phyloP scores from a whole-genome alignment of 2,113 vertebrate genomes.

The Baryphthengus martii region DNA sequence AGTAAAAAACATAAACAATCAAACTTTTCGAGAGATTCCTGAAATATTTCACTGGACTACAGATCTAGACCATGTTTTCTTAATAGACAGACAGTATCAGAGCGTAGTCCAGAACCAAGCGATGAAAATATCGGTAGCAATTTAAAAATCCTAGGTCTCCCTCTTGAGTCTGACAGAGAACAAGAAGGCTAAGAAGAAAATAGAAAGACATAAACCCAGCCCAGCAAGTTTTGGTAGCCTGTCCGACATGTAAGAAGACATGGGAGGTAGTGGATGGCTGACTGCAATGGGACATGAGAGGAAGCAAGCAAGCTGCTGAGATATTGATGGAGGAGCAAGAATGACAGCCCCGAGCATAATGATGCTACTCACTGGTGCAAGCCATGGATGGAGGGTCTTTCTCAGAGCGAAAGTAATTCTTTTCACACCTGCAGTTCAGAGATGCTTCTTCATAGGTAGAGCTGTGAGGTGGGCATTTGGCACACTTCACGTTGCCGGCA shows the following conservation, averaged over 20 bases:
- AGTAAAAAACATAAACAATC: neutral
- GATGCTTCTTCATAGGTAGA: constrained; percentile 88
- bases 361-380: constrained; percentile 90
- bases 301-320: constrained; percentile 62
- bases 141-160: constrained; percentile 42
- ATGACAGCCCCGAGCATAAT: constrained; percentile 51
- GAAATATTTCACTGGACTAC: neutral
- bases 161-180: neutral
- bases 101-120: neutral
- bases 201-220: constrained; percentile 2
- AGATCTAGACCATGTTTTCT: neutral
- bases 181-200: constrained; percentile 17
- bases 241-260: constrained; percentile 15
- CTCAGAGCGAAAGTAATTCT: constrained; percentile 94
- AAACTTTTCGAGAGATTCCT: constrained; percentile 2
- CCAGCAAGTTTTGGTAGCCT: neutral
- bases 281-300: constrained; percentile 28
- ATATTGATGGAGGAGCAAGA: constrained; percentile 9
- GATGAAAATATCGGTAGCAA: constrained; percentile 7
- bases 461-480: constrained; percentile 95
- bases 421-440: constrained; percentile 92
- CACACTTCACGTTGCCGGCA: constrained; percentile 87
- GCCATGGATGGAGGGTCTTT: constrained; percentile 96
- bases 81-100: neutral
- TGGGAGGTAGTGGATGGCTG: constrained; percentile 18